Evolutionary conservation across 2,797 vertebrate genomes (phyloP), one percentile per base, ranked within the genome.

Genomic region (Apodemus agrarius): DNA sequence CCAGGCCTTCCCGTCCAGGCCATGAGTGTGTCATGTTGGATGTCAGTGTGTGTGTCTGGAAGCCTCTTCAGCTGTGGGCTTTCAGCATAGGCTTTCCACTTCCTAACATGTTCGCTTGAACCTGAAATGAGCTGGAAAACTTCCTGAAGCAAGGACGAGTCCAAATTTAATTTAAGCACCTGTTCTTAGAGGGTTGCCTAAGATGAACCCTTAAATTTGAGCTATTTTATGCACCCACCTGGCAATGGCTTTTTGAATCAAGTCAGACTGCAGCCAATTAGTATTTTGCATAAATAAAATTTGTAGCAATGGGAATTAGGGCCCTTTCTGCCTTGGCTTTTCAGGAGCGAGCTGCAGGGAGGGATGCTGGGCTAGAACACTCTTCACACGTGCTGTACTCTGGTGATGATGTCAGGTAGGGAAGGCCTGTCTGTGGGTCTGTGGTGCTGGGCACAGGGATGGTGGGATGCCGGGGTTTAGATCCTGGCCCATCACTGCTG

Each of bases 161-260:
- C 67, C 96, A 97, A 90, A 95, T 97, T 97, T 96, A 96, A 97
- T 97, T 97, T 94, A 97, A 92, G 82, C 43, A 96, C 90, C 91
- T 96, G 80, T 94, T 97, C 87, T 1, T 61, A 37, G 0, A 3
- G 84, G 74, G 95, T 96, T 96, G 93, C 96, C 86, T 72, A 74
- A 85, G 95, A 95, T 22, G 79, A 86, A 95, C 75, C 91, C 93
- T 85, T 90, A 89, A 87, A 93, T n/a, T 84, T 65, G 40, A 96
- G 75, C 46, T 95, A 92, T n/a, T n/a, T 34, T 97, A 89, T 49
- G 89, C 40, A 1, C 84, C 97, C 94, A 92, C 75, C 67, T 82
- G 95, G 63, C 37, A 46, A 34, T 67, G 69, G 81, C 89, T 76
- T 93, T 96, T 91, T 87, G 93, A 97, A 91, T 63, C 69, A 85